Conservation (phyloP, 2,888 invertebrate species). For the Nemotelus nigrinus region DNA sequence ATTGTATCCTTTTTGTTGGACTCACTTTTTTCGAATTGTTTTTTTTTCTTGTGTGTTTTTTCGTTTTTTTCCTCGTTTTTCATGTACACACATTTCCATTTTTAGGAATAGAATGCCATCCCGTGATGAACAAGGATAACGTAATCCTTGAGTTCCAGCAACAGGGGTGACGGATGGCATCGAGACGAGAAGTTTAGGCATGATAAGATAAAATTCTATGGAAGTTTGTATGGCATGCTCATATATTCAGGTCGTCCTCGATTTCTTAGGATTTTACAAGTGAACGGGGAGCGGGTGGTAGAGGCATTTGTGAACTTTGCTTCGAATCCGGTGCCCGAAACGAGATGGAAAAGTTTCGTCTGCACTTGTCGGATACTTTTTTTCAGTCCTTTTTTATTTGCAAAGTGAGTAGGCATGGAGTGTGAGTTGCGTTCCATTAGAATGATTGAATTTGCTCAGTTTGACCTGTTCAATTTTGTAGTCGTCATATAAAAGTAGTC, state of each 20-base stretch:
- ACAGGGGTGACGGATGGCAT: neutral
- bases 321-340: constrained; percentile 33
- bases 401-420: constrained; percentile 16
- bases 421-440: constrained; percentile 51
- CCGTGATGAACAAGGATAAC: constrained; percentile 33
- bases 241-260: constrained; percentile 20
- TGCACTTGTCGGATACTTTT: constrained; percentile 30
- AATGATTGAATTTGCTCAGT: constrained; percentile 51
- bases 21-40: constrained; percentile 19
- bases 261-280: constrained; percentile 19
- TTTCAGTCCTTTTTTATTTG: constrained; percentile 40
- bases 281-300: neutral
- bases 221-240: constrained; percentile 23
- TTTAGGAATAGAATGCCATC: constrained; percentile 45
- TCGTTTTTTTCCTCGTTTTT: neutral
- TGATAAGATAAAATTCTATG: constrained; percentile 11
- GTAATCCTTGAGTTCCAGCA: constrained; percentile 14
- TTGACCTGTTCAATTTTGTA: constrained; percentile 43
- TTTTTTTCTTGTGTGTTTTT: constrained; percentile 16
- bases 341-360: constrained; percentile 27
- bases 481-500: constrained; percentile 19
- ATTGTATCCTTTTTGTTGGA: constrained; percentile 49
- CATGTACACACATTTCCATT: constrained; percentile 50
- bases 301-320: constrained; percentile 16
- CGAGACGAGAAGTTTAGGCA: constrained; percentile 3